Conservation (phyloP, 2,888 invertebrate species). For the Neoitamus cyanurus region DNA sequence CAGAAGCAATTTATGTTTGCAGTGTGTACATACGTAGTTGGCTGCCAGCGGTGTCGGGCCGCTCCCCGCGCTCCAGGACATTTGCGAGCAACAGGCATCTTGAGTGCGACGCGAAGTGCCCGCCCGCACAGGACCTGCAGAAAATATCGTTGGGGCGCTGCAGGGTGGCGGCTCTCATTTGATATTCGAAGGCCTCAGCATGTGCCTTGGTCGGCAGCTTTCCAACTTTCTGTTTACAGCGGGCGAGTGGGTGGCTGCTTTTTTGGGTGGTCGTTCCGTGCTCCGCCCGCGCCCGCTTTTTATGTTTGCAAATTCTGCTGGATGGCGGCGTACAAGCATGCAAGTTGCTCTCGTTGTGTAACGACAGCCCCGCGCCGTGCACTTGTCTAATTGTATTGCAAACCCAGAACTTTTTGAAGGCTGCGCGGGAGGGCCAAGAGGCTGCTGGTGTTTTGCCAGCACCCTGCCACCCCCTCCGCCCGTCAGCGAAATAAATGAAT, state of each 20-base stretch:
- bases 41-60: background rate
- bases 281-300: background rate
- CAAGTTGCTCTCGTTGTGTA: slow-evolving; percentile 29
- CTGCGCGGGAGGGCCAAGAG: background rate
- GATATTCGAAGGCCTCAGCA: slow-evolving; percentile 12
- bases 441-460: slow-evolving; percentile 27
- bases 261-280: background rate
- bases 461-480: background rate
- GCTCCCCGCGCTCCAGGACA: background rate
- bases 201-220: slow-evolving; percentile 16
- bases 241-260: background rate
- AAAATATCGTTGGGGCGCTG: background rate
- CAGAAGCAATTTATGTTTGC: slow-evolving; percentile 12
- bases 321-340: slow-evolving; percentile 23
- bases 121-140: background rate
- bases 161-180: background rate
- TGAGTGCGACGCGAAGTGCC: background rate
- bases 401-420: slow-evolving; percentile 17
- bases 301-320: slow-evolving; percentile 1
- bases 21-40: slow-evolving; percentile 4
- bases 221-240: slow-evolving; percentile 29
- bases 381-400: slow-evolving; percentile 21
- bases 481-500: slow-evolving; percentile 31
- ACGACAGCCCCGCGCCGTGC: background rate
- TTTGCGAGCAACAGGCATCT: slow-evolving; percentile 43